phyloP scores from a whole-genome alignment of 2,113 vertebrate genomes.

The Mastomys natalensis region DNA sequence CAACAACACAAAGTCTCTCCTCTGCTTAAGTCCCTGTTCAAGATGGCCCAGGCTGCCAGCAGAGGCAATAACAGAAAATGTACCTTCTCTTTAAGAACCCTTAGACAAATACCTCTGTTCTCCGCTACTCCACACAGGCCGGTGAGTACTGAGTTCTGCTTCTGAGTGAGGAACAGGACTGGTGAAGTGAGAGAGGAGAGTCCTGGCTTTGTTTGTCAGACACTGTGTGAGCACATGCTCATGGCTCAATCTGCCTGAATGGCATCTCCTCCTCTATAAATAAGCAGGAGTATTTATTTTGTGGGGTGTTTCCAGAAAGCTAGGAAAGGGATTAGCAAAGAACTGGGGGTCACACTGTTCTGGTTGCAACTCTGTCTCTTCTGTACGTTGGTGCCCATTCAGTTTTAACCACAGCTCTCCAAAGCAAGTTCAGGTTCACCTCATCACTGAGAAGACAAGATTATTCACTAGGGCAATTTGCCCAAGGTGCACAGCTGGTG shows the following conservation, averaged over 20 bases:
- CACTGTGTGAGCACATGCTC: background rate
- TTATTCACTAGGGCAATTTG: background rate
- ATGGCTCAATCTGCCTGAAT: background rate
- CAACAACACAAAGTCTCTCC: background rate
- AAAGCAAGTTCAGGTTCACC: background rate
- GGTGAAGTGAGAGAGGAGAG: background rate
- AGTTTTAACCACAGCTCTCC: background rate
- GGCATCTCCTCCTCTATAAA: background rate
- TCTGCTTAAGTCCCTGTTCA: background rate
- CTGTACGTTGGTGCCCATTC: background rate
- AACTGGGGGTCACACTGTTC: background rate
- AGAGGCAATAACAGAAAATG: background rate
- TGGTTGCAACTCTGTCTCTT: background rate
- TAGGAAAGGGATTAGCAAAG: background rate
- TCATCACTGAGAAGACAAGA: background rate
- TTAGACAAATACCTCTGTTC: background rate
- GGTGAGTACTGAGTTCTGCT: rapidly evolving
- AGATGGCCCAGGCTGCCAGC: background rate
- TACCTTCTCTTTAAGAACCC: background rate
- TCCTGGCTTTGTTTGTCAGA: background rate
- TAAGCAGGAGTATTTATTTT: background rate
- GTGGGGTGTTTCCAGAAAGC: background rate
- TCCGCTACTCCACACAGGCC: background rate
- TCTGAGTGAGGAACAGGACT: background rate
- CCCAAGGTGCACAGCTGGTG: background rate